Evolutionary conservation across 2,888 invertebrate genomes (phyloP), one percentile per base, ranked within the genome.

Genomic region (Sisyra terminalis): DNA sequence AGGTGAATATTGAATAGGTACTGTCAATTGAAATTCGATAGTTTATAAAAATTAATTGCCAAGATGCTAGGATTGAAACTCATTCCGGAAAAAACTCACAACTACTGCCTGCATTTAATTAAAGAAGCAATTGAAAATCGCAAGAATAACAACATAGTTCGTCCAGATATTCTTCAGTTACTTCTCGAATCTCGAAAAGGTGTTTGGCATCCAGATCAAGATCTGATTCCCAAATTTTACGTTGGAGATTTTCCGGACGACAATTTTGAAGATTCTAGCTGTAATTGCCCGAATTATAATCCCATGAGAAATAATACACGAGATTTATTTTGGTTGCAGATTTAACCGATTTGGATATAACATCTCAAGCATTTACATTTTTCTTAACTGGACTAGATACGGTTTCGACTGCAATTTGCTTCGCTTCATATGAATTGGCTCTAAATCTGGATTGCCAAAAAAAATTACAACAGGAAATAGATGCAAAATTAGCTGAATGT

Each of bases 161-260:
- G 24, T 5, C 24, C 24, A 5, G 24, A 24, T 24, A 24, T 24
- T 24, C 24, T 24, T 24, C 24, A 24, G 24, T 24, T 24, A 24
- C 24, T 24, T 24, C 24, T 24, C 24, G 24, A 24, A 24, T 24
- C 24, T 24, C 24, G 24, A 24, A 24, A 24, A 24, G 24, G 24
- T 7, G 24, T 24, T 24, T 24, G 24, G 24, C 24, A 24, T 24
- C 24, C 24, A 5, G 24, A 24, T 24, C 24, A 24, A 24, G 24
- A 24, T 24, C 24, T 24, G 24, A 24, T 5, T 7, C 24, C 24
- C 3, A 24, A 24, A 24, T 24, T 17, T 3, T 64, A 65, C 0
- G 64, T 63, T 44, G 61, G 65, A 0, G 61, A 62, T 5, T 7
- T 24, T 3, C 24, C 24, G 7, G 24, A 24, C 7, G 24, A 24